phyloP scores from a whole-genome alignment of 2,113 vertebrate genomes.

The Thymallus thymallus region DNA sequence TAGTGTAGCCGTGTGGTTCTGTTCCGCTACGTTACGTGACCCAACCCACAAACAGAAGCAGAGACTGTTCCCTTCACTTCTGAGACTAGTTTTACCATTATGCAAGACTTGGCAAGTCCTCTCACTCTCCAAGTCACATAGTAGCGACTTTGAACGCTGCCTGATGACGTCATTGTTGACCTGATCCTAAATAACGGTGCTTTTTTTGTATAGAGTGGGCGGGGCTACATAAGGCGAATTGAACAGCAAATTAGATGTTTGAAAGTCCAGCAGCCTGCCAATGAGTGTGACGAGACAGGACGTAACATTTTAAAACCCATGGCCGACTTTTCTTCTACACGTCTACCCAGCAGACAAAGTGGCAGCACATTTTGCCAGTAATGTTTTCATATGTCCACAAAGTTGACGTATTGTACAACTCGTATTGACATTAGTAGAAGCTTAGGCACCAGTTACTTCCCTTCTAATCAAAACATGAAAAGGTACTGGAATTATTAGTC shows the following conservation, averaged over 20 bases:
- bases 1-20: slow-evolving; percentile 44
- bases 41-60: slow-evolving; percentile 49
- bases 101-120: slow-evolving; percentile 9
- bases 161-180: slow-evolving; percentile 31
- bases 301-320: slow-evolving; percentile 27
- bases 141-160: neutral
- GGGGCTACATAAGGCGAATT: no score
- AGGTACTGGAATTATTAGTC: neutral
- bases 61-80: slow-evolving; percentile 6
- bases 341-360: neutral
- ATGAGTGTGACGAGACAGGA: slow-evolving; percentile 31
- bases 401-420: no score
- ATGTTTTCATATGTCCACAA: neutral
- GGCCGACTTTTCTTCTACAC: neutral
- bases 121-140: slow-evolving; percentile 7
- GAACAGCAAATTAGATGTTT: no score
- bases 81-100: slow-evolving; percentile 19
- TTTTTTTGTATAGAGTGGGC: slow-evolving; percentile 24
- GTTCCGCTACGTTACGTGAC: slow-evolving; percentile 35
- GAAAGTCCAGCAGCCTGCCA: slow-evolving; percentile 21
- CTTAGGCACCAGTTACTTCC: no score
- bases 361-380: neutral
- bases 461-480: no score
- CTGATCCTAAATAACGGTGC: slow-evolving; percentile 34
- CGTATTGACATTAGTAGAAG: no score